phyloP scores from a whole-genome alignment of 1,140 invertebrate species.

The Antheraea mylitta region DNA sequence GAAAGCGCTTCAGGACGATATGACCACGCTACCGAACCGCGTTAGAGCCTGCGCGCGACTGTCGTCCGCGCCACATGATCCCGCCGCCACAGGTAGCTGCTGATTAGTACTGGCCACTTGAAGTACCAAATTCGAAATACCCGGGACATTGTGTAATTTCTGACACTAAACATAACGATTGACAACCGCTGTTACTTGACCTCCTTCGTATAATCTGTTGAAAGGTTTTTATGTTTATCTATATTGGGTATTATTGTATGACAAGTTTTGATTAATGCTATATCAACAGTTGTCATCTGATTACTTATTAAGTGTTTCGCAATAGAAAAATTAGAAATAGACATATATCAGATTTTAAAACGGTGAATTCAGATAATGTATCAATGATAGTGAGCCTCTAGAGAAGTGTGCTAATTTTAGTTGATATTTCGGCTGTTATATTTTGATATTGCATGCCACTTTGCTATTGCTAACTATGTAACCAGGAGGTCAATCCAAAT shows the following conservation, averaged over 20 bases:
- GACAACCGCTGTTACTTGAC: not conserved
- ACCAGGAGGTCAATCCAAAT: too few species aligned
- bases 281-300: not conserved
- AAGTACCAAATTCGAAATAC: constrained; percentile 47
- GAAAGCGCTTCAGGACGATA: constrained; percentile 44
- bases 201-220: not conserved
- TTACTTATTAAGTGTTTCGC: too few species aligned
- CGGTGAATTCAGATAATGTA: too few species aligned
- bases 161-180: not conserved
- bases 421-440: too few species aligned
- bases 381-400: too few species aligned
- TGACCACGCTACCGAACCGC: constrained; percentile 62
- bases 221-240: not conserved
- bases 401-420: too few species aligned
- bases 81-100: constrained; percentile 64
- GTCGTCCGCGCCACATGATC: constrained; percentile 44
- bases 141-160: constrained; percentile 29
- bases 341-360: too few species aligned
- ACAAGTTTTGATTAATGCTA: not conserved
- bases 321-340: too few species aligned
- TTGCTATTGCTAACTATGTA: too few species aligned
- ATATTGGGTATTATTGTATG: not conserved
- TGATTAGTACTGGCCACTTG: constrained; percentile 48
- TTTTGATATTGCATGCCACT: too few species aligned
- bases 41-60: constrained; percentile 76